Base-by-base conservation (phyloP, 2,797 vertebrate species). In the Propithecus deckenii region DNA sequence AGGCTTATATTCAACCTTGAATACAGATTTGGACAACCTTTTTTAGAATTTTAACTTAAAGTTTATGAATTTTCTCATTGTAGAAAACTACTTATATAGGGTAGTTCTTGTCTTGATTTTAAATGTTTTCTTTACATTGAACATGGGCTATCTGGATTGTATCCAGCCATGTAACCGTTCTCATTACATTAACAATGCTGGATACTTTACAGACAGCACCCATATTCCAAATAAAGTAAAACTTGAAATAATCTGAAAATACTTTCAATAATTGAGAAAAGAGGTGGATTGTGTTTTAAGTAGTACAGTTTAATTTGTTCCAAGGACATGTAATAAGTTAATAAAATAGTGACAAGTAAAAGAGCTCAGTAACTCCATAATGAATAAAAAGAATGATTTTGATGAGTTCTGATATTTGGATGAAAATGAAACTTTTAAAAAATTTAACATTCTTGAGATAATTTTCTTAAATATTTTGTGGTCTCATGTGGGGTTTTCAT, bases 161-260 rank as follows among this genome's bases (percentile, higher is more conserved):
- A 57, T 57, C 23, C 55, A 25, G 23, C 23, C 55, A 57, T 11
- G 23, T 57, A 25, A 57, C 55, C 23, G 1, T 25, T 57, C 55
- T 57, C 23, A 57, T 57, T 25, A 57, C 23, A 57, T 57, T 57
- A 57, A 25, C 55, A 57, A 25, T 57, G 55, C 55, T 25, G 55
- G 23, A 57, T 57, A 57, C 23, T 25, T 57, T 57, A 10, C 10
- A 25, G 23, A 57, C 55, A 57, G 23, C 55, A 23, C 55, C 55
- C 55, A 46, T 12, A 30, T 91, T 89, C n/a, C 63, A 65, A 59
- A 75, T 93, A 75, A 76, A 61, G n/a, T 89, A 87, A 96, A 86
- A 86, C 11, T 94, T 89, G 48, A 20, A 90, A 63, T 91, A 90
- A 48, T 89, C 84, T 90, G 75, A 97, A 97, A 79, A 28, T 86